Base-by-base conservation (phyloP, 2,888 invertebrate species). In the Erebia epiphron region DNA sequence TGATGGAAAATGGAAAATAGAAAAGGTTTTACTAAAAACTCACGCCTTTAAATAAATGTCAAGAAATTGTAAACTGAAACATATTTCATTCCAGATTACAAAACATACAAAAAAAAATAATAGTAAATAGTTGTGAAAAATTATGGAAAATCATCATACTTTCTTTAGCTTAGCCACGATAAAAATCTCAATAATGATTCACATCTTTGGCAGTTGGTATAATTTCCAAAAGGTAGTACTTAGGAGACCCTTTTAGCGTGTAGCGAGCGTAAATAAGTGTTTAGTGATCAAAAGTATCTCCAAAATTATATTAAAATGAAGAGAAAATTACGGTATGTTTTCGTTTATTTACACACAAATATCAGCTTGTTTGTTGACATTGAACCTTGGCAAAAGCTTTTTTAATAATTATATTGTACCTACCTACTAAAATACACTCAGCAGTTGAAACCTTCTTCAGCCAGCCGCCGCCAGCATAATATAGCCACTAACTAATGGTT, bases 31-130 rank as follows among this genome's bases (percentile, higher is more conserved):
- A n/a, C n/a, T 35, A 35, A 35, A 21, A 35, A 43, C 16, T 54
- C 8, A 61, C 50, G 63, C 35, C 35, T 7, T 35, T 11, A 8
- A 13, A 46, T 46, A 46, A 43, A 43, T 10, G 18, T 61, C 35
- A 41, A 14, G 8, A 14, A 10, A n/a, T 16, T 18, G 46, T 61
- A 61, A 61, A 46, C 61, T 46, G 11, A 43, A 69, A 58, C 52
- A 18, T 14, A 66, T 56, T 56, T 62, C 60, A 66, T 43, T 21
- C 2, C 21, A 50, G 3, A 13, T 52, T n/a, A n/a, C n/a, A n/a
- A n/a, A n/a, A n/a, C n/a, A n/a, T n/a, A n/a, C n/a, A n/a, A n/a
- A n/a, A n/a, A n/a, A n/a, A n/a, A n/a, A n/a, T n/a, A n/a, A n/a
- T n/a, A 52, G n/a, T 46, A 54, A 18, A 54, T 54, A 9, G 1